Evolutionary conservation across 2,888 invertebrate species (phyloP), one percentile per base, ranked within the genome.

Genomic region (Philhelius pedissequus): DNA sequence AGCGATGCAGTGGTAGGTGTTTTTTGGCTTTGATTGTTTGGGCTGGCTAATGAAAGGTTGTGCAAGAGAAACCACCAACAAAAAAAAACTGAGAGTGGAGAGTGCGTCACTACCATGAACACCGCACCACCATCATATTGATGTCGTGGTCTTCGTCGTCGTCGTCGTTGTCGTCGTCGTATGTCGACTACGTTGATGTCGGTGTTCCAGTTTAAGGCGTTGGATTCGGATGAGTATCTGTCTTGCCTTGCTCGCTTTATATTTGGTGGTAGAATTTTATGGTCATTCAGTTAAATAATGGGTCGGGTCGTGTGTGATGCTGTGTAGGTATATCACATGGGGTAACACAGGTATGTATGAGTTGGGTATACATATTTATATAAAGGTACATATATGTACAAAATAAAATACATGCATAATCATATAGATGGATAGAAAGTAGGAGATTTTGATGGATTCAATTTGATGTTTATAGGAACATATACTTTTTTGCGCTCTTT

Each of bases 191-290:
- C 38, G 60, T 38, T 15, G 18, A 20, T 18, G 73, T 52, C n/a
- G 54, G 7, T 30, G 74, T 74, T 83, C 78, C 64, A 66, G 69
- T 70, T 83, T 64, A 32, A 48, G 45, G 64, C 64, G 48, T 64
- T 18, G 48, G 50, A 56, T 71, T 78, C 70, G 62, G 60, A 56
- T 50, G 68, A 69, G 48, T 48, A 56, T 62, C 74, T 40, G 38
- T 64, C 45, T 62, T 50, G 69, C 74, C 43, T 62, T 78, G 38
- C 52, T 62, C 38, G 62, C 43, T 62, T 52, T 73, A 20, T 40
- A 25, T 78, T 83, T 71, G 82, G 82, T 82, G 82, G 74, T 78
- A 69, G 78, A 74, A 83, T 83, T 79, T 83, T 74, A 79, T 79
- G 83, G 76, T 74, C 83, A 83, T 40, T 69, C 77, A 66, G 56